Evolutionary conservation across 2,113 vertebrate genomes (phyloP).

Genomic region (Caranx melampygus): DNA sequence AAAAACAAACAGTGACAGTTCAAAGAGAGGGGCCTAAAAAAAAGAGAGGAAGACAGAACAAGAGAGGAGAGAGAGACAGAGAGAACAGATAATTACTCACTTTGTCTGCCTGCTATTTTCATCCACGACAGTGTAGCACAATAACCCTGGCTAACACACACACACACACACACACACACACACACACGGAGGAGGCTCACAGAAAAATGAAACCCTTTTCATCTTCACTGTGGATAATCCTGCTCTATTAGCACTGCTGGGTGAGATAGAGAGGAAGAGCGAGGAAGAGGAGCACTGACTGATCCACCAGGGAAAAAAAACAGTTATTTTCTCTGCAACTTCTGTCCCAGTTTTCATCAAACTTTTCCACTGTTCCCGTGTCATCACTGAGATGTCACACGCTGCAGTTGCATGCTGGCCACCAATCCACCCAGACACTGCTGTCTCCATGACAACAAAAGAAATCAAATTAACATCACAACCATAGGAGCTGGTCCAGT

Average conservation of each 20-base stretch:
- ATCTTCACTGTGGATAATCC: conserved; percentile 58
- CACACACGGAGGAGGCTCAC: conserved; percentile 2
- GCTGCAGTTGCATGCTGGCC: neutral
- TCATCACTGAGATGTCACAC: neutral
- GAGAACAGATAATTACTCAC: conserved; percentile 46
- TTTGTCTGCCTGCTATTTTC: conserved; percentile 46
- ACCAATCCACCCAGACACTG: neutral
- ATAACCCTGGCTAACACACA: conserved; percentile 10
- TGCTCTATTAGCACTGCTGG: conserved; percentile 31
- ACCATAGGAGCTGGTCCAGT: too few relatives aligned
- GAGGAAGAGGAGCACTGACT: neutral
- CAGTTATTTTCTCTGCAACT: conserved; percentile 3
- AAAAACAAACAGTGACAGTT: neutral
- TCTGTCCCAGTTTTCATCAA: conserved; percentile 32
- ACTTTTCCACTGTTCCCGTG: neutral
- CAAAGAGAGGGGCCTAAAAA: neutral
- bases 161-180: neutral
- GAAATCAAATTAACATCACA: neutral
- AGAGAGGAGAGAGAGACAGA: neutral
- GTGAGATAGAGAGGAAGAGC: conserved; percentile 1
- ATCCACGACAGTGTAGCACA: conserved; percentile 35
- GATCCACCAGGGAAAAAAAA: conserved; percentile 1
- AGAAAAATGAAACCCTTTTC: conserved; percentile 54
- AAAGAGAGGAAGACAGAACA: neutral
- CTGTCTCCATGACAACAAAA: neutral